These are phyloP conservation scores for Cephalopterus ornatus DNA, from an alignment of 2,113 vertebrate genomes.

Conservation along the genomic window DNA sequence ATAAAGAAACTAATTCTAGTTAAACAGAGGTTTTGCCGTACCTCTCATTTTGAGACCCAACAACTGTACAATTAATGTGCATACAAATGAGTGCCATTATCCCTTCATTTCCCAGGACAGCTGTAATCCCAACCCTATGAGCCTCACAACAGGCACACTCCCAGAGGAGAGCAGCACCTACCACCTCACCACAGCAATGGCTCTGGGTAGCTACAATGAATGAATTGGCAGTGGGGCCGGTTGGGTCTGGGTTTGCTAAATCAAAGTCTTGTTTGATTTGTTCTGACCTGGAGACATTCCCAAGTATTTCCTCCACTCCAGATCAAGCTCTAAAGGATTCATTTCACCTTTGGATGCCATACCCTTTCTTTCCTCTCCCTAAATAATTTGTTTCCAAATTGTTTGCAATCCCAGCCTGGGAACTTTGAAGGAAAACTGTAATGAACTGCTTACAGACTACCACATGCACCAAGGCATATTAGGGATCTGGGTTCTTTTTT, in stretches of 20 bases:
- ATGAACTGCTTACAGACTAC: not conserved
- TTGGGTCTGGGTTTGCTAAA: not conserved
- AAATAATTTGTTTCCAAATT: not conserved
- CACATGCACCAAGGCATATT: not conserved
- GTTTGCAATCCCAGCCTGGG: not conserved
- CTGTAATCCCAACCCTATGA: not conserved
- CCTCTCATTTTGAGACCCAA: not conserved
- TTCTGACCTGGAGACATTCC: not conserved
- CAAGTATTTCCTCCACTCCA: not conserved
- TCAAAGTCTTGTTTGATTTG: not conserved
- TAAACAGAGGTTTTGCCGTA: not conserved
- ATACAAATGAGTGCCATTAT: not conserved
- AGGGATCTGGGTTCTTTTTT: not conserved
- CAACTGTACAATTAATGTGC: not conserved
- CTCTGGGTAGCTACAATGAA: not conserved
- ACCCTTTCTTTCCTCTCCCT: not conserved
- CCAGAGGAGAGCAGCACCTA: not conserved
- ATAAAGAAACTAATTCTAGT: not conserved
- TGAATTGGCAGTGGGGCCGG: not conserved
- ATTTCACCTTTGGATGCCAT: not conserved
- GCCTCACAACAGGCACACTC: not conserved
- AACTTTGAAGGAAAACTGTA: not conserved
- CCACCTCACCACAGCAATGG: fast-evolving
- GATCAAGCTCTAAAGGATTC: not conserved
- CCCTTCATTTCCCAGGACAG: not conserved